Evolutionary conservation across 2,797 vertebrate species (phyloP).

Genomic region (Huso huso): DNA sequence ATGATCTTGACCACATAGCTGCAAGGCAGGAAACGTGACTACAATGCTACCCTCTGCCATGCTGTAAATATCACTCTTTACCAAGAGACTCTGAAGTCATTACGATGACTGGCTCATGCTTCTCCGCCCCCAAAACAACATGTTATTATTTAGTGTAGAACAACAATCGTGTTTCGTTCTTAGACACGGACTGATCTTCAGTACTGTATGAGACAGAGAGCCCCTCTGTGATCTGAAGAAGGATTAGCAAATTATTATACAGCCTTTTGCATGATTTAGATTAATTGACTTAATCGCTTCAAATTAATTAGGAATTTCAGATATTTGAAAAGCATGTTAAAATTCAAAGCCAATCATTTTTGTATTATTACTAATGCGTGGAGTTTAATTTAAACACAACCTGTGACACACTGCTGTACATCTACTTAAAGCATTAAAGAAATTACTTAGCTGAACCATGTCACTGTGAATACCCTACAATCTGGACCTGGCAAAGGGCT

Average conservation of each 20-base stretch:
- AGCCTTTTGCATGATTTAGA: not conserved
- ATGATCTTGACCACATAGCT: not conserved
- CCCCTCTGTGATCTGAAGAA: not conserved
- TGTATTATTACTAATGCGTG: not conserved
- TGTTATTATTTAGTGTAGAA: not conserved
- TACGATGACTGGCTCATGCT: not conserved
- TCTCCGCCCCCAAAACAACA: not conserved
- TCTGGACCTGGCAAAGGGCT: no score
- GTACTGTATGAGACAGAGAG: not conserved
- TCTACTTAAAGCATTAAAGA: no score
- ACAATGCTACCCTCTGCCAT: not conserved
- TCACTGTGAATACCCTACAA: no score
- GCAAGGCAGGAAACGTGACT: not conserved
- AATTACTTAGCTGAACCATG: no score
- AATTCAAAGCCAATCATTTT: not conserved
- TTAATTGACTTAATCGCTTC: slow-evolving; percentile 1
- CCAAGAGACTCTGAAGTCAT: slow-evolving; percentile 1
- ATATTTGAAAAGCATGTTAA: not conserved
- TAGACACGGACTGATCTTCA: not conserved
- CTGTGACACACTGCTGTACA: no score
- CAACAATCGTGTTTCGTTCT: not conserved
- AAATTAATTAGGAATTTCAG: not conserved
- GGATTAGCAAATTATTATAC: not conserved
- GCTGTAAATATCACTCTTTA: not conserved
- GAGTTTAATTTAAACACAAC: not conserved